phyloP scores from a whole-genome alignment of 2,888 invertebrate genomes.

The Ormyrus nitidulus region DNA sequence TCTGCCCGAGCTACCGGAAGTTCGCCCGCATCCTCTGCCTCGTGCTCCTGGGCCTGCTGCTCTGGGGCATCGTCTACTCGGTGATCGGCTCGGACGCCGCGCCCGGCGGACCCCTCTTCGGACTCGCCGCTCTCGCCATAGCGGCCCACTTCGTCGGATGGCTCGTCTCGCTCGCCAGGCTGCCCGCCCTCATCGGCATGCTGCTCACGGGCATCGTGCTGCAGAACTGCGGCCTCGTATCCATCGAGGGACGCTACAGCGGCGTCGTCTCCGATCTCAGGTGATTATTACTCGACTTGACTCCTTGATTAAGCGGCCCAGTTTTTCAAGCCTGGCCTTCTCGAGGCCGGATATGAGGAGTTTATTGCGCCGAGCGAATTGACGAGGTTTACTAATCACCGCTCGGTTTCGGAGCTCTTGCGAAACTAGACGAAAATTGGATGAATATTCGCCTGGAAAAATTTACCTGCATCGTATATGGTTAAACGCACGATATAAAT shows the following conservation, averaged over 20 bases:
- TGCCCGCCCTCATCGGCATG: slow-evolving; percentile 93
- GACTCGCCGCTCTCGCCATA: slow-evolving; percentile 84
- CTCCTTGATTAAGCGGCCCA: not conserved
- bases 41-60: slow-evolving; percentile 83
- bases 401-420: no score
- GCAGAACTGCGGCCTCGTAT: slow-evolving; percentile 84
- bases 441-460: no score
- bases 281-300: slow-evolving; percentile 73
- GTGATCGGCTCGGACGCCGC: slow-evolving; percentile 87
- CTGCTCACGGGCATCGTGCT: slow-evolving; percentile 87
- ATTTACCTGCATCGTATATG: no score
- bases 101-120: slow-evolving; percentile 90
- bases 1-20: slow-evolving; percentile 90
- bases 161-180: slow-evolving; percentile 85
- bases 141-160: slow-evolving; percentile 90
- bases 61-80: slow-evolving; percentile 87
- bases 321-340: not conserved
- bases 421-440: no score
- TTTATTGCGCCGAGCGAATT: no score
- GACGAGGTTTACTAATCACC: no score
- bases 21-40: slow-evolving; percentile 87
- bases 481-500: no score
- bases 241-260: slow-evolving; percentile 82
- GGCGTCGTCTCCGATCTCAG: slow-evolving; percentile 84
- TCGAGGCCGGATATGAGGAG: no score